Percentiles rank a stretch among this genome's conserved stretches.
Evolutionary conservation across 1,140 invertebrate species (phyloP).

Genomic region (Heliconius congener): DNA sequence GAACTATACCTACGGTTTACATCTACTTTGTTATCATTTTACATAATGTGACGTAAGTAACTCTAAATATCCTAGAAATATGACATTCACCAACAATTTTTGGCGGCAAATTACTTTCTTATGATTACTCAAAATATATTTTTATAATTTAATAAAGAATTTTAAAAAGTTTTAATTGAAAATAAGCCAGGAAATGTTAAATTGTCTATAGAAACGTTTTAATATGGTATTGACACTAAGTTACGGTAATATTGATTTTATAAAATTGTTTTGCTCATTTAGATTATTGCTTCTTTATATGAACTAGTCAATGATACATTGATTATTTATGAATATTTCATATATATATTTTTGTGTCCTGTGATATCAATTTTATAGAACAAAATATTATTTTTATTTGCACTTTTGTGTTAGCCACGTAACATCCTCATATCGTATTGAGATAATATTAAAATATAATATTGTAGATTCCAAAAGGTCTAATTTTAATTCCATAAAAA

Average conservation of each 20-base stretch:
- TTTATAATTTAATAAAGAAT: not conserved
- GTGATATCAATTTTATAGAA: conserved; percentile 71
- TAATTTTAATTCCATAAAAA: not conserved
- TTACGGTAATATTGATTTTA: conserved; percentile 11
- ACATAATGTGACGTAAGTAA: not conserved
- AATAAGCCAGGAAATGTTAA: not conserved
- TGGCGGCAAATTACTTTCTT: not conserved
- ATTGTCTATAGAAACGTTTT: not conserved
- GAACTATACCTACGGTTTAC: not conserved
- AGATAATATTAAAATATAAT: conserved; percentile 9
- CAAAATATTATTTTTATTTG: conserved; percentile 44
- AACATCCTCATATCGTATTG: conserved; percentile 52
- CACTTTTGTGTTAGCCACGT: conserved; percentile 62
- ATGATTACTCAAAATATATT: not conserved
- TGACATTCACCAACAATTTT: not conserved
- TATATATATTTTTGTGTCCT: conserved; percentile 40
- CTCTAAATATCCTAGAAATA: not conserved
- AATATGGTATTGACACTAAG: not conserved
- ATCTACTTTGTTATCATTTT: not conserved
- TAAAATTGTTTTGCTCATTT: conserved; percentile 35
- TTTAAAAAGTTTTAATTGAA: not conserved
- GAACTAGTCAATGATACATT: conserved; percentile 36
- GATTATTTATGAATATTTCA: conserved; percentile 34
- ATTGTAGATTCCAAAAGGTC: conserved; percentile 1
- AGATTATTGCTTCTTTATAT: conserved; percentile 31